Conservation (phyloP, 2,113 vertebrate species). For the Noturus placidus region DNA sequence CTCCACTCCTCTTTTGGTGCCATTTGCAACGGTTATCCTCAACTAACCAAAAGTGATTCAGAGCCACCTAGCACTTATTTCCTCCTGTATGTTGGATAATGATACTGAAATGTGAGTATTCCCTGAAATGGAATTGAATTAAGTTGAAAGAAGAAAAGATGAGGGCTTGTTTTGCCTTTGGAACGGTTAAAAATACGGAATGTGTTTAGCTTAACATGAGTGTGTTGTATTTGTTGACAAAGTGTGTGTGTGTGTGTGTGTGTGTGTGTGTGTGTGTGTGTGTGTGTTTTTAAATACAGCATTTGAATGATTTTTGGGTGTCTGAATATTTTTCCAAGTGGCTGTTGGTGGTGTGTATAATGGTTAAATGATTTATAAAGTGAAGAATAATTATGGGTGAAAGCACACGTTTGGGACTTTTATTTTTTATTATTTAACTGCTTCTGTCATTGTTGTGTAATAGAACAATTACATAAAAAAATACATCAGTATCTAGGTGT, state of each 20-base stretch:
- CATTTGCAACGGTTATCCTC: not conserved
- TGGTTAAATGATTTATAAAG: slow-evolving; percentile 75
- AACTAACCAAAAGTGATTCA: not conserved
- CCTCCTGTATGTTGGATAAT: not conserved
- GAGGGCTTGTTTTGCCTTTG: not conserved
- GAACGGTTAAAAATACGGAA: not conserved
- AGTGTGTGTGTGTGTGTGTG: not conserved
- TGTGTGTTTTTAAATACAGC: slow-evolving; percentile 8
- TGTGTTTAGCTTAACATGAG: not conserved
- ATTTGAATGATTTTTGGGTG: not conserved
- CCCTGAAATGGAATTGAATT: not conserved
- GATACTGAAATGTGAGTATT: not conserved
- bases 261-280: too few relatives aligned
- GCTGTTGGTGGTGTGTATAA: slow-evolving; percentile 74
- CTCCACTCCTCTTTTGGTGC: not conserved
- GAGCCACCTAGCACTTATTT: not conserved
- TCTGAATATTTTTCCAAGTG: slow-evolving; percentile 31
- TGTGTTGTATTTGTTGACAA: not conserved
- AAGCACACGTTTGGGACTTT: slow-evolving; percentile 69
- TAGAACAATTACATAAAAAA: slow-evolving; percentile 59
- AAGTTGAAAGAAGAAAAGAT: not conserved
- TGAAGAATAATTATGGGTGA: slow-evolving; percentile 70
- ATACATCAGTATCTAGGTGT: slow-evolving; percentile 52
- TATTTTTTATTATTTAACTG: slow-evolving; percentile 62
- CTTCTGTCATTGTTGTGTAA: slow-evolving; percentile 65